These are phyloP conservation scores for Siniperca chuatsi DNA, from an alignment of 2,113 vertebrate genomes.

Conservation along the genomic window DNA sequence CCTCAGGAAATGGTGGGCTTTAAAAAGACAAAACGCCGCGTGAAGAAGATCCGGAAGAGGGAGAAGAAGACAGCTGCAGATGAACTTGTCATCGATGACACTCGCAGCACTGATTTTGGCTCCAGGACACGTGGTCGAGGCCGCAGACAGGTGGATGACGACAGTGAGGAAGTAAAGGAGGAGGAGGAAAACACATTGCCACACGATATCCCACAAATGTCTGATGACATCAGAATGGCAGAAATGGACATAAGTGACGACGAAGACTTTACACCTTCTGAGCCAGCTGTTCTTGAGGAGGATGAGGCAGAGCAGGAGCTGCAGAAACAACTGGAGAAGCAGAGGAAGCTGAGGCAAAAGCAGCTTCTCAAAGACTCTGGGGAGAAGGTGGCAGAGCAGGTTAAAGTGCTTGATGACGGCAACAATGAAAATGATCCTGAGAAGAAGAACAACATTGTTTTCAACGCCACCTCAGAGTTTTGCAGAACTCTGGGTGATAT, in stretches of 20 bases:
- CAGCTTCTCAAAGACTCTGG: slow-evolving; percentile 88
- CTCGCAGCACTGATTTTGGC: slow-evolving; percentile 87
- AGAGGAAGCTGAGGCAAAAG: slow-evolving; percentile 88
- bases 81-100: slow-evolving; percentile 80
- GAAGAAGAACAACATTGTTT: slow-evolving; percentile 89
- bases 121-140: slow-evolving; percentile 89
- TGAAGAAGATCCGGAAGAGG: slow-evolving; percentile 92
- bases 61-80: slow-evolving; percentile 77
- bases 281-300: slow-evolving; percentile 85
- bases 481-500: slow-evolving; percentile 94
- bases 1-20: slow-evolving; percentile 91
- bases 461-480: slow-evolving; percentile 94
- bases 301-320: slow-evolving; percentile 91
- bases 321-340: slow-evolving; percentile 93
- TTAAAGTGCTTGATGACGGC: slow-evolving; percentile 35
- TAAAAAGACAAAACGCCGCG: slow-evolving; percentile 89
- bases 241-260: slow-evolving; percentile 94
- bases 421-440: slow-evolving; percentile 83
- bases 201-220: slow-evolving; percentile 60
- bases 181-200: not conserved
- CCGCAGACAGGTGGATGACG: slow-evolving; percentile 55
- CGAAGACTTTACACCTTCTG: slow-evolving; percentile 73
- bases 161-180: slow-evolving; percentile 21
- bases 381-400: slow-evolving; percentile 82
- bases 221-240: slow-evolving; percentile 88